These are phyloP conservation scores for Stercorarius parasiticus DNA, from an alignment of 2,113 vertebrate species.

Conservation along the genomic window DNA sequence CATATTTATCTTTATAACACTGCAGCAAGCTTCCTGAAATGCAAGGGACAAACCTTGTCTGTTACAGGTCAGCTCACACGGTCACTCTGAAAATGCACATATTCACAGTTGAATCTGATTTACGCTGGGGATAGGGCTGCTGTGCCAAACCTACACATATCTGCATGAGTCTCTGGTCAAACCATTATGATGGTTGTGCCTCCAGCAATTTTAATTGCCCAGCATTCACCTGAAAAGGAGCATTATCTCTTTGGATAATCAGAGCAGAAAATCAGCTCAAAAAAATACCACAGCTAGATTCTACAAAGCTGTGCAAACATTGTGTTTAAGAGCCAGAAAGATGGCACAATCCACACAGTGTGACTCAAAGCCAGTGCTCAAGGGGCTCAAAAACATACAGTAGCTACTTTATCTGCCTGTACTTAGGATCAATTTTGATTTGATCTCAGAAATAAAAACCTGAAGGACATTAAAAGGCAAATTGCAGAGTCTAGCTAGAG, in stretches of 20 bases:
- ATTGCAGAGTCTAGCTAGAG: background rate
- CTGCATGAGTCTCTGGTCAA: background rate
- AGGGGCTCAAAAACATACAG: background rate
- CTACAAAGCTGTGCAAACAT: background rate
- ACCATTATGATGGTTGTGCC: background rate
- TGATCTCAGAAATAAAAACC: background rate
- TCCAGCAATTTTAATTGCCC: background rate
- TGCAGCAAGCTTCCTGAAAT: background rate
- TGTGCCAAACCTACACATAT: background rate
- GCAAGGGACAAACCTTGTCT: background rate
- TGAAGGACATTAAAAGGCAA: background rate
- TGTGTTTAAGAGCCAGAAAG: background rate
- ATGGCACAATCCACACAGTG: background rate
- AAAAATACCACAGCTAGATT: background rate
- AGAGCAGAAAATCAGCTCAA: background rate
- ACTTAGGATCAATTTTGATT: background rate
- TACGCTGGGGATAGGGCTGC: accelerated
- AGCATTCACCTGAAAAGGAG: background rate
- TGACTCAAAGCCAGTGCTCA: background rate
- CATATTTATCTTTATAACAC: background rate
- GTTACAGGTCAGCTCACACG: background rate
- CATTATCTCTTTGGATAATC: background rate
- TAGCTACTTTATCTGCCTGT: background rate
- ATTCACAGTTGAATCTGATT: background rate
- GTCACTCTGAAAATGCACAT: background rate